A percentile compares a stretch with the other conserved stretches of the same genome.
Evolutionary conservation across 2,113 vertebrate genomes (phyloP).

Genomic region (Nerophis lumbriciformis): DNA sequence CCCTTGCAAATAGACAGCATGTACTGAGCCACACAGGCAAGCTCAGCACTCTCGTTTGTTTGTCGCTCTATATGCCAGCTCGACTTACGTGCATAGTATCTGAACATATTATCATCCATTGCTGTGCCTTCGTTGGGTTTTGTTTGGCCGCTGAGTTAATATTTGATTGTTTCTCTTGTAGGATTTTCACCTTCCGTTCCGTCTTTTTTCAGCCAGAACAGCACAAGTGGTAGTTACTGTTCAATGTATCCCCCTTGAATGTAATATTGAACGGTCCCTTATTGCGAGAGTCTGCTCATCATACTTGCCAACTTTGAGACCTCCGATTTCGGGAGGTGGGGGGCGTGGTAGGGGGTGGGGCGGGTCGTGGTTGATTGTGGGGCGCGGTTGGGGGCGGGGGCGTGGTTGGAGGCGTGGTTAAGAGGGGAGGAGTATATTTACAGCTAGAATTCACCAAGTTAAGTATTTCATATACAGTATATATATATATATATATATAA

Average conservation of each 20-base stretch:
- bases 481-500: too few relatives aligned
- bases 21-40: constrained; percentile 5
- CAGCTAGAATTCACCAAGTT: too few relatives aligned
- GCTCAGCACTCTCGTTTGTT: not conserved
- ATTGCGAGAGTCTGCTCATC: constrained; percentile 11
- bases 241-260: constrained; percentile 11
- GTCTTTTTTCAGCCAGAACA: constrained; percentile 13
- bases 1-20: constrained; percentile 16
- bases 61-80: not conserved
- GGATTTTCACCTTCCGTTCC: constrained; percentile 4
- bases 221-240: constrained; percentile 7
- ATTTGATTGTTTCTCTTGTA: constrained; percentile 3
- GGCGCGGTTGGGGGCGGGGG: too few relatives aligned
- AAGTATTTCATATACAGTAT: too few relatives aligned
- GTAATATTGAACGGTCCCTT: constrained; percentile 8
- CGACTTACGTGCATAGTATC: not conserved
- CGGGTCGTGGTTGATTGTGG: too few relatives aligned
- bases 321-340: too few relatives aligned
- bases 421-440: too few relatives aligned
- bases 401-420: too few relatives aligned
- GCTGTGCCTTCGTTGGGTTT: not conserved
- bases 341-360: too few relatives aligned
- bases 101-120: constrained; percentile 1
- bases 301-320: too few relatives aligned
- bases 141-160: not conserved